Evolutionary conservation across 2,113 vertebrate species (phyloP).

Genomic region (Hippocampus comes): DNA sequence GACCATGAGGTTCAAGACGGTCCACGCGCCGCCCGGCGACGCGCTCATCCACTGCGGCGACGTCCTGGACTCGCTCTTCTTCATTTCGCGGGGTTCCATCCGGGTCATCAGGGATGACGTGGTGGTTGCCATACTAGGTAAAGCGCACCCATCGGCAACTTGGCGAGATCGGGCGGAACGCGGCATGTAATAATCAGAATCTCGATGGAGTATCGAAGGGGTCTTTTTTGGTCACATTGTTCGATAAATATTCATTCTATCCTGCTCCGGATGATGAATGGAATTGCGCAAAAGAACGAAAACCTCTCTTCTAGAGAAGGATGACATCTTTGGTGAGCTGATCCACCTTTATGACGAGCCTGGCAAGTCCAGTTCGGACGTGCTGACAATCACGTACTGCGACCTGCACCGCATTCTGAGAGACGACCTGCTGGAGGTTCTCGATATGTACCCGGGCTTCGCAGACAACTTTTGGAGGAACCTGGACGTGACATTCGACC

Average conservation of each 20-base stretch:
- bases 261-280: no score
- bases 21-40: slow-evolving; percentile 90
- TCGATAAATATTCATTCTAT: no score
- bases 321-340: slow-evolving; percentile 90
- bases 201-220: no score
- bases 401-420: slow-evolving; percentile 91
- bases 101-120: slow-evolving; percentile 86
- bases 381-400: slow-evolving; percentile 89
- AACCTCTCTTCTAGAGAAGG: slow-evolving; percentile 78
- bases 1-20: slow-evolving; percentile 87
- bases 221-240: no score
- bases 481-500: slow-evolving; percentile 90
- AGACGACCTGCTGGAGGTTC: slow-evolving; percentile 89
- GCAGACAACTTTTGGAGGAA: slow-evolving; percentile 94
- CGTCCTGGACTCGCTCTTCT: slow-evolving; percentile 87
- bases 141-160: neutral
- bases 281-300: no score
- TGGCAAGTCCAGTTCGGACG: slow-evolving; percentile 86
- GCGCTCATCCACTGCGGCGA: slow-evolving; percentile 89
- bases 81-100: slow-evolving; percentile 91
- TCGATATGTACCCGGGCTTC: slow-evolving; percentile 91
- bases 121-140: slow-evolving; percentile 89
- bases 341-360: slow-evolving; percentile 85
- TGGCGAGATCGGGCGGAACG: no score
- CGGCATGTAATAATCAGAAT: neutral